Base-by-base conservation (phyloP, 2,888 invertebrate species). In the Eupithecia abbreviata region DNA sequence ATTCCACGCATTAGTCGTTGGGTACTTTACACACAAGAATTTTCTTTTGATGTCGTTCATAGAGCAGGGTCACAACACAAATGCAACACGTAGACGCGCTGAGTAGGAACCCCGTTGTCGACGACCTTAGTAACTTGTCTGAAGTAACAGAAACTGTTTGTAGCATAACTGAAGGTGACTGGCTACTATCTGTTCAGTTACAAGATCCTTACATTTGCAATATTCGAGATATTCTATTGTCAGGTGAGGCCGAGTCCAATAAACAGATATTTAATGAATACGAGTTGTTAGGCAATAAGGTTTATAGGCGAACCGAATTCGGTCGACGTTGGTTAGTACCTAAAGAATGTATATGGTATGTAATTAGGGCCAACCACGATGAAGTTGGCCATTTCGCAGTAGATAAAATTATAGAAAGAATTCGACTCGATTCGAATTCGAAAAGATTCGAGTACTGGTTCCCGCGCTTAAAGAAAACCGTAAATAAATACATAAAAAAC, bases 1-100 rank as follows among this genome's bases (percentile, higher is more conserved):
- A 82, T 82, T 7, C 82, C 84, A 0, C 69, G 85, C n/a, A 83
- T 84, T 18, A 79, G 77, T n/a, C 55, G 84, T 5, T 85, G 85
- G 85, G 81, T 83, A 4, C n/a, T n/a, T n/a, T n/a, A n/a, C n/a
- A n/a, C n/a, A n/a, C n/a, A n/a, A n/a, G n/a, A n/a, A n/a, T n/a
- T 47, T 83, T 30, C 72, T 55, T 84, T 74, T 69, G 81, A 82
- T 1, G 80, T 82, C 7, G 41, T 77, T 10, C 82, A 83, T 72
- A 77, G 80, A 55, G 75, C 73, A 42, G 83, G 83, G n/a, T n/a
- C n/a, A n/a, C n/a, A 3, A 41, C 73, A 0, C 80, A 74, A 2
- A 84, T 84, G 83, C 80, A 78, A 41, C 83, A 84, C 10, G 72
- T 71, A 12, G 71, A 71, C 55, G 71, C 71, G 15, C 49, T 71